These are phyloP conservation scores for Lepisosteus oculatus DNA, from an alignment of 2,113 vertebrate species.

Conservation along the genomic window DNA sequence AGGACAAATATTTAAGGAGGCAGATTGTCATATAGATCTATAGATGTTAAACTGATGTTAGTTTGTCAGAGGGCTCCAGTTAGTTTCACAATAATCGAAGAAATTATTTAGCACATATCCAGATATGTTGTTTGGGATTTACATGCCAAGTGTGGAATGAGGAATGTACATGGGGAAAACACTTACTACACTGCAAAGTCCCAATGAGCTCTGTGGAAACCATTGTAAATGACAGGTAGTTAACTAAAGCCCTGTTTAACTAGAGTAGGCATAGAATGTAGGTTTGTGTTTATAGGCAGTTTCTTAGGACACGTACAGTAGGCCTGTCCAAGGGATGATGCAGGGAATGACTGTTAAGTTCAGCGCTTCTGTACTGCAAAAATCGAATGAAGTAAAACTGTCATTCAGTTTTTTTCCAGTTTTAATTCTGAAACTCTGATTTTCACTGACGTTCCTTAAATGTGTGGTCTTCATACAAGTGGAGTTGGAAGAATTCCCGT, in stretches of 20 bases:
- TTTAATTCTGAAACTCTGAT: no score
- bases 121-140: neutral
- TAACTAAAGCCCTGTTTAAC: neutral
- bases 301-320: neutral
- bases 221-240: conserved; percentile 3
- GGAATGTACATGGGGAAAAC: conserved; percentile 7
- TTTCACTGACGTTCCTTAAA: no score
- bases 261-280: neutral
- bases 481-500: no score
- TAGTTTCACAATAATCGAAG: neutral
- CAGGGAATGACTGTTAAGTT: neutral
- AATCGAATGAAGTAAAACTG: neutral
- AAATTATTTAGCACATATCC: neutral
- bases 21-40: no score
- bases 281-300: neutral
- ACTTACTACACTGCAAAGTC: conserved; percentile 4
- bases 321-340: neutral
- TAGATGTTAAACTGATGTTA: neutral
- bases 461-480: no score
- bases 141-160: neutral
- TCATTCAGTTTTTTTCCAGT: neutral
- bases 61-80: neutral
- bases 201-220: conserved; percentile 18
- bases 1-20: no score
- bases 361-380: neutral